Evolutionary conservation across 2,797 vertebrate genomes (phyloP), one percentile per base, ranked within the genome.

Genomic region (Saxicola maurus): DNA sequence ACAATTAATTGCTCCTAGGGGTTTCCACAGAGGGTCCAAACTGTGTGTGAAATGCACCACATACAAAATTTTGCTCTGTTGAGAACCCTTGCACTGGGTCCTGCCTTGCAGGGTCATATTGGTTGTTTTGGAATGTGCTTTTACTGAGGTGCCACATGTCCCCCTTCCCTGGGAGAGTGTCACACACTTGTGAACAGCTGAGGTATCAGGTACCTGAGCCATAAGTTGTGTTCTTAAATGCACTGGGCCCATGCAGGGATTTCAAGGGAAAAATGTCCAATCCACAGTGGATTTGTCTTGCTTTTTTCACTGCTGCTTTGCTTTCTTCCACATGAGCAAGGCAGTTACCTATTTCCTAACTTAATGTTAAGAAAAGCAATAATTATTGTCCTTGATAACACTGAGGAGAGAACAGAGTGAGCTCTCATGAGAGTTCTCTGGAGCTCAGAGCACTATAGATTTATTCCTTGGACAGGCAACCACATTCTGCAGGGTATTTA

Each of bases 91-190:
- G n/a, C 5, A 0, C 16, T 45, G 52, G 2, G 1, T 53, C 52
- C 53, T 75, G 77, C 59, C 0, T 0, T 14, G 48, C 51, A 35
- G 52, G 42, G 37, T 19, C 0, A 0, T 4, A 0, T 4, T 31
- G 33, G 17, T 21, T 23, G 13, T 15, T 86, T 13, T 46, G 69
- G 51, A 73, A 67, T n/a, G 35, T 28, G 56, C 3, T 20, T 69
- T 73, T 40, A 35, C 28, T 42, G 67, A 69, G 49, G 31, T 62
- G 42, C 10, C 45, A 23, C 15, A 1, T 10, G 35, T 45, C 35
- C 24, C 20, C 28, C 9, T 25, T 42, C 21, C 31, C 23, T 51
- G 40, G 35, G 51, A 67, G 45, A 11, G 11, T 7, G 13, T 35
- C 82, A 33, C 45, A 23, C 23, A 1, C 18, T 38, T 27, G 27